Conservation (phyloP, 2,113 vertebrate species). For the Melanerpes aurifrons region DNA sequence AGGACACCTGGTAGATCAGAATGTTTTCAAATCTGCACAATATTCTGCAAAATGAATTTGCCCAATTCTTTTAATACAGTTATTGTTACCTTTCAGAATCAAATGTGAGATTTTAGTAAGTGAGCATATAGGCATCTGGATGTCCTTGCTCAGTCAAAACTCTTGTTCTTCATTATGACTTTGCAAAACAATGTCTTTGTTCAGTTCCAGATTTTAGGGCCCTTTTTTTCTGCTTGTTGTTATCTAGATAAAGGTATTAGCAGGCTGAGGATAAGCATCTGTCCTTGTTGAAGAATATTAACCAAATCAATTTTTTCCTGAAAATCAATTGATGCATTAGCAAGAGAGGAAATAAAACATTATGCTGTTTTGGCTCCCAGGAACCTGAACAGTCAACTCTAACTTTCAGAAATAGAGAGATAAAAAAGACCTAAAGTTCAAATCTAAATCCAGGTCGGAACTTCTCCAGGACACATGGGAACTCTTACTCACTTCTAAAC, state of each 20-base stretch:
- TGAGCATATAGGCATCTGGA: neutral
- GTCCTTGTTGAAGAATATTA: constrained; percentile 10
- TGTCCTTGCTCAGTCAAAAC: constrained; percentile 2
- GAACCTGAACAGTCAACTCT: neutral
- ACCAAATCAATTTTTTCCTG: neutral
- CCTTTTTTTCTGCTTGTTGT: neutral
- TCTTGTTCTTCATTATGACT: constrained; percentile 27
- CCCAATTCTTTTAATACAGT: neutral
- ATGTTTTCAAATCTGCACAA: neutral
- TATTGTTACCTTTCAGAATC: neutral
- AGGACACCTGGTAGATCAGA: neutral
- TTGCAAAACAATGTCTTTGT: neutral
- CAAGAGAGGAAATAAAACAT: constrained; percentile 16
- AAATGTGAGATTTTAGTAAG: neutral
- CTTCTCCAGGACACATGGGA: constrained; percentile 8
- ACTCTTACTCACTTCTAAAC: constrained; percentile 45
- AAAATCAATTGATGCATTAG: constrained; percentile 58
- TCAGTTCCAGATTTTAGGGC: neutral
- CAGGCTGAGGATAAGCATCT: neutral
- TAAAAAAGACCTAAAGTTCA: constrained; percentile 50
- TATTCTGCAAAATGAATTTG: neutral
- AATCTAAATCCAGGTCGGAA: neutral
- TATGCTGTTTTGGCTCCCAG: constrained; percentile 4
- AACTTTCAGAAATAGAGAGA: neutral
- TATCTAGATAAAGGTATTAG: neutral